Evolutionary conservation across 1,140 invertebrate genomes (phyloP), one percentile per base, ranked within the genome.

Genomic region (Temnothorax curvispinosus): DNA sequence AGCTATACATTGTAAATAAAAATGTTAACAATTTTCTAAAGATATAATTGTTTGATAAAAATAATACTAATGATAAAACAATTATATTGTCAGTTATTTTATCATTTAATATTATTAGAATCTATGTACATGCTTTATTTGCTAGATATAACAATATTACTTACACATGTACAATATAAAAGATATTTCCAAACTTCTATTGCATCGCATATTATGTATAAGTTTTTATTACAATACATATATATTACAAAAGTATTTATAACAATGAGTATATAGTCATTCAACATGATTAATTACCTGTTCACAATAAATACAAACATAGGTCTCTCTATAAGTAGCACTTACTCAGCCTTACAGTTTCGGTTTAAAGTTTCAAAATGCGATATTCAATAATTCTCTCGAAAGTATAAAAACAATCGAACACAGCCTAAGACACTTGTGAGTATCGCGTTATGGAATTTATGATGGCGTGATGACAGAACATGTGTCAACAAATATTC

Each of bases 331-430:
- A 32, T 71, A 87, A 85, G 58, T 87, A 87, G 89, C 60, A 90
- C 78, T 87, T 87, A 87, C 47, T 91, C 90, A 91, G 90, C 87
- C 90, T 91, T 91, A 72, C 6, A 60, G 62, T 77, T 82, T 21
- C 5, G 67, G 8, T 50, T 60, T 67, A 86, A 85, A 62, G 35
- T 86, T 74, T 80, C 44, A 18, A 91, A 91, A 90, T 90, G 90
- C 87, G 62, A 56, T 27, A 35, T 41, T 72, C 13, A 18, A 15
- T 56, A 9, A 65, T 72, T 50, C n/a, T n/a, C 4, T n/a, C 3
- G 3, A 58, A 85, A 60, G 52, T 47, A 71, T 32, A 50, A 35
- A 65, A 80, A 69, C 41, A 9, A 69, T 87, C 21, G 6, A 86
- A 80, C 60, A 89, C 80, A 90, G 88, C 75, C 80, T 69, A 58